Evolutionary conservation across 2,888 invertebrate species (phyloP), one percentile per base, ranked within the genome.

Genomic region (Drosophila peninsularis): DNA sequence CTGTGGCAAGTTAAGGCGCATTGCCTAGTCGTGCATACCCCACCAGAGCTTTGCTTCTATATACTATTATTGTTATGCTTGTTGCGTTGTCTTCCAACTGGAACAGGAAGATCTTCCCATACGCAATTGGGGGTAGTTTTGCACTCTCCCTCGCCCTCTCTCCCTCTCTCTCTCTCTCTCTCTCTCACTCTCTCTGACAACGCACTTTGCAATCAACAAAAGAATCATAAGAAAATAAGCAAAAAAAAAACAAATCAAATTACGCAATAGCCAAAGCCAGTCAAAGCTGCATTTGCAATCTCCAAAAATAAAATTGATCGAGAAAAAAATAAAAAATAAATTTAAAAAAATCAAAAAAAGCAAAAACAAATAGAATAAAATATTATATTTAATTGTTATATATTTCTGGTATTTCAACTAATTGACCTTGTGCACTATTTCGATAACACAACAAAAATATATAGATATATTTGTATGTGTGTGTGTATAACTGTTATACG

Each of bases 341-440:
- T 2, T 9, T 37, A 69, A 36, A 45, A 62, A 30, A 5, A 42
- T n/a, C 6, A 27, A 30, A 30, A 30, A 6, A 44, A 52, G n/a
- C 10, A 41, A 54, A 44, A 47, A 56, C 41, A 34, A 34, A n/a
- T 56, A 69, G 30, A 47, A 62, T 36, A 44, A 66, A 76, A 71
- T 65, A 45, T 61, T 60, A 72, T 67, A 55, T 69, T 69, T 68
- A 80, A 69, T 75, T 79, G 76, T 66, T 78, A 63, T 79, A 72
- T 85, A 66, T 80, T 80, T 77, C 76, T 81, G 80, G 74, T 80
- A 82, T 82, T 85, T 86, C 75, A 70, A 81, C 86, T 81, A 81
- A 85, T 88, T 88, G 88, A 85, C 85, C 85, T 85, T 85, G 85
- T 72, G 72, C 81, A 85, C 83, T 88, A 88, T 82, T 88, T 81